Conservation (phyloP, 2,888 invertebrate genomes). For the Netelia fuscicornis region DNA sequence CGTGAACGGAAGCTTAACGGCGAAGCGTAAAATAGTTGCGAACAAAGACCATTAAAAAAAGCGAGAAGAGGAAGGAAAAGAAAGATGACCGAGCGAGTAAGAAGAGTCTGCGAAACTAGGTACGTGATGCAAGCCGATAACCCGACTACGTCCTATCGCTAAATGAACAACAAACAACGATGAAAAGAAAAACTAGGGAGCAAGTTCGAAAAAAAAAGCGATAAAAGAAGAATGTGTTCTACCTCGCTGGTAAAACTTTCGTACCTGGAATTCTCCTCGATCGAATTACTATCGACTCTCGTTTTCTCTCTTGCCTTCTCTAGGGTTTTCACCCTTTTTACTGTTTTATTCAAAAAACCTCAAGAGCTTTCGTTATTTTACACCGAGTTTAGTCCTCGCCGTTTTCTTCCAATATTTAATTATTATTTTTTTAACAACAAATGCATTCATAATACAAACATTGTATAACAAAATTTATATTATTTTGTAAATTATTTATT, state of each 20-base stretch:
- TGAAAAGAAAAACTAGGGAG: neutral
- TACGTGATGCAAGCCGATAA: constrained; percentile 43
- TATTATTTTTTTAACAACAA: neutral
- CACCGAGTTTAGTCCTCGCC: neutral
- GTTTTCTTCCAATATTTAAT: neutral
- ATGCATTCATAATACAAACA: no score
- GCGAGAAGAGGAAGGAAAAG: neutral
- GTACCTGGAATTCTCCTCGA: constrained; percentile 46
- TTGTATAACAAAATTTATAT: no score
- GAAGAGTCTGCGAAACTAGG: constrained; percentile 25
- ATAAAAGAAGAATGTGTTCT: neutral
- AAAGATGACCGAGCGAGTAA: constrained; percentile 9
- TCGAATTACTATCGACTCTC: constrained; percentile 38
- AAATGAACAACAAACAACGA: constrained; percentile 41
- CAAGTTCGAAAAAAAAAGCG: constrained; percentile 8
- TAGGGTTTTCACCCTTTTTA: neutral
- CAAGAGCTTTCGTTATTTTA: neutral
- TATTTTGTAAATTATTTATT: no score
- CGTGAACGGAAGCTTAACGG: constrained; percentile 13
- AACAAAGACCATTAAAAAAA: constrained; percentile 40
- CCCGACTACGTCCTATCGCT: constrained; percentile 27
- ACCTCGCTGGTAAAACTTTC: constrained; percentile 2
- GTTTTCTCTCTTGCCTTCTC: neutral
- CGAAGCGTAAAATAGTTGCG: constrained; percentile 17
- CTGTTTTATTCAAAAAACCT: constrained; percentile 4